These are phyloP conservation scores for Aplodontia rufa DNA, from an alignment of 2,113 vertebrate genomes.

Conservation along the genomic window DNA sequence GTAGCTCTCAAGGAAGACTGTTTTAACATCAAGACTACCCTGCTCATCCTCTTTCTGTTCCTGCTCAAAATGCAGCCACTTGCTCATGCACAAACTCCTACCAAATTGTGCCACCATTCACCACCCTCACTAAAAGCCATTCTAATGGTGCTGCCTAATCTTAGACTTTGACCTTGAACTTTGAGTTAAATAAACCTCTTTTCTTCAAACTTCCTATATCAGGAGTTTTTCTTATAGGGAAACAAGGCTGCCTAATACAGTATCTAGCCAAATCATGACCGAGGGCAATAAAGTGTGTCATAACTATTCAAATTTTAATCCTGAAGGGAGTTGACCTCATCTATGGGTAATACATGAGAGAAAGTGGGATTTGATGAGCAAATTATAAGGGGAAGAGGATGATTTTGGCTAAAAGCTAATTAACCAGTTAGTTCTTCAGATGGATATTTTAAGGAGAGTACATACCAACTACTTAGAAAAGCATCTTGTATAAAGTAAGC, in stretches of 20 bases:
- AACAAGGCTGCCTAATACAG: neutral
- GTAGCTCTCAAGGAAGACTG: neutral
- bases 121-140: neutral
- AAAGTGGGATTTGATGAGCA: neutral
- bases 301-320: neutral
- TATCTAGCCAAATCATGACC: neutral
- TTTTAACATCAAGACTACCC: too few relatives aligned
- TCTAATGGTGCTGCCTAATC: neutral
- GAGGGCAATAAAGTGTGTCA: neutral
- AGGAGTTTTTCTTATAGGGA: neutral
- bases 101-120: neutral
- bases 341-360: neutral
- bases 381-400: neutral
- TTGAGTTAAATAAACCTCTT: neutral
- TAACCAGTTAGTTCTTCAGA: neutral
- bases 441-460: neutral
- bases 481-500: neutral
- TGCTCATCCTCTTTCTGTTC: neutral
- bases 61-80: neutral
- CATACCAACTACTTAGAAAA: neutral
- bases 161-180: neutral
- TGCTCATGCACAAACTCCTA: neutral
- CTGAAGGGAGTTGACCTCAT: neutral
- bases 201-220: too few relatives aligned
- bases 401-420: neutral